Conservation (phyloP, 2,113 vertebrate genomes). For the Mionectes macconnelli region DNA sequence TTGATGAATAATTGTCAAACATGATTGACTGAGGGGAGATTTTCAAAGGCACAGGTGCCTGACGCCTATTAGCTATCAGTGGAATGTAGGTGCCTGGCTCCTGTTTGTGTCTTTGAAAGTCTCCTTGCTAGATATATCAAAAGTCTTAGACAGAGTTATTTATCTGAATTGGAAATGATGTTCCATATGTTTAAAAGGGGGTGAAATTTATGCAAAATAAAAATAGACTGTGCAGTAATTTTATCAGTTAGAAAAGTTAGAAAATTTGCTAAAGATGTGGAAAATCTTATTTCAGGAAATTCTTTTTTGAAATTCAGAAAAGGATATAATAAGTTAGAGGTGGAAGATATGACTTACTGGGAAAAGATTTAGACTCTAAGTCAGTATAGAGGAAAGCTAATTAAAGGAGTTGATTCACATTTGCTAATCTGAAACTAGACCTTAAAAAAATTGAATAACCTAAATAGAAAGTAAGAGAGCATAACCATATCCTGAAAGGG, state of each 20-base stretch:
- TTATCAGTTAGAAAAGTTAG: neutral
- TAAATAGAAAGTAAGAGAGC: neutral
- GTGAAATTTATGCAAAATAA: neutral
- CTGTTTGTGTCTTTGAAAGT: conserved; percentile 29
- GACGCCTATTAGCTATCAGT: neutral
- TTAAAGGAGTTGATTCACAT: neutral
- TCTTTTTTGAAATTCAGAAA: neutral
- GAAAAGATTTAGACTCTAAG: neutral
- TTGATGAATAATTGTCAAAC: neutral
- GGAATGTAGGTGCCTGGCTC: conserved; percentile 5
- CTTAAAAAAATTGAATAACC: neutral
- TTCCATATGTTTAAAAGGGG: neutral
- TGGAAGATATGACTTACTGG: neutral
- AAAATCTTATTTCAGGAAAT: neutral
- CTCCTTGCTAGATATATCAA: neutral
- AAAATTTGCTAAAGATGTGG: neutral
- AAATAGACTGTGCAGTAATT: neutral
- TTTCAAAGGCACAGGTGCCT: conserved; percentile 45
- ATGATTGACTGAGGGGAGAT: conserved; percentile 25
- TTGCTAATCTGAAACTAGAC: neutral
- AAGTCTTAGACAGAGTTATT: neutral
- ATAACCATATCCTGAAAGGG: neutral
- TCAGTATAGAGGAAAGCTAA: neutral
- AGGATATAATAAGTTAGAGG: neutral
- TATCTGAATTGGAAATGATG: neutral